Base-by-base conservation (phyloP, 2,113 vertebrate species). In the Rhinolophus ferrumequinum region DNA sequence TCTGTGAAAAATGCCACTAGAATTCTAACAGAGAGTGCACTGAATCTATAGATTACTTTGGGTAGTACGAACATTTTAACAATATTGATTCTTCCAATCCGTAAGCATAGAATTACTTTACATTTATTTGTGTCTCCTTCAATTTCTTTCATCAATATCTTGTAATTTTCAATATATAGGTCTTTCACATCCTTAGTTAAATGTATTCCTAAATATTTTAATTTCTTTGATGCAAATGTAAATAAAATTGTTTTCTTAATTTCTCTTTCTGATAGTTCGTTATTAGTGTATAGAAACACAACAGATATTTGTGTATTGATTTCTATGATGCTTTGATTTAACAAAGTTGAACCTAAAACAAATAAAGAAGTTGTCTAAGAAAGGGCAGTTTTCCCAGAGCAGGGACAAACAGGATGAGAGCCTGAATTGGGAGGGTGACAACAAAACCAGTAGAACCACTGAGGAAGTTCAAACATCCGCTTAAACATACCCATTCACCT, bases 311-410 rank as follows among this genome's bases (percentile, higher is more conserved):
- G 58, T 15, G 26, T 62, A 35, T 2, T 26, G n/a, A 89, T 83
- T 79, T 93, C 75, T 73, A 88, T 66, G 66, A 35, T 10, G 47
- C 81, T 93, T 72, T 94, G 95, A 93, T 56, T 90, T 88, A 64
- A 84, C 33, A 93, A 72, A 94, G 62, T 66, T 81, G 60, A 94
- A 56, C 47, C 26, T n/a, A 1, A 93, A 88, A 91, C 85, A 94
- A 90, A 94, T 89, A 88, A 90, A 83, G 67, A 54, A 11, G 64
- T 13, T 86, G 66, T 85, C 22, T 58, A 14, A 58, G 50, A 83
- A 85, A 79, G 44, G 85, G 56, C 14, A 50, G 38, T 22, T 30
- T 85, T 76, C 89, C 64, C 86, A 80, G 33, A 64, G 7, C 67
- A 47, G 11, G 16, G 58, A 35, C 66, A 92, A 96, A 87, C 73